Evolutionary conservation across 2,888 invertebrate genomes (phyloP), one percentile per base, ranked within the genome.

Genomic region (Agriopis aurantiaria): DNA sequence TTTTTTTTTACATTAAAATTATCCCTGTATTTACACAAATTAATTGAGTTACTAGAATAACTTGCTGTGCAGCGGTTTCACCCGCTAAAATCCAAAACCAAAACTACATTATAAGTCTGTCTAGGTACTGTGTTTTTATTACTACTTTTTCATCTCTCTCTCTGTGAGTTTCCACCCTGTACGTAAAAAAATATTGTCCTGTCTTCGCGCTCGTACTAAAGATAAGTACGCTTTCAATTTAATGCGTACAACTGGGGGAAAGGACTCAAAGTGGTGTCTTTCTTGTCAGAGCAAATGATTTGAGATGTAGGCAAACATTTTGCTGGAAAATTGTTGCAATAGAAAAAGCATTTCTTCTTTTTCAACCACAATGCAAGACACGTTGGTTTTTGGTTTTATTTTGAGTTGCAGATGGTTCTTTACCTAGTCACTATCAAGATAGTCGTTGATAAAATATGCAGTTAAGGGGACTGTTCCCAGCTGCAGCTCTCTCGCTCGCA

Each of bases 161-260:
- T 46, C 11, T 8, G 70, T 71, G 70, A 45, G 63, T 66, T 59
- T 63, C 17, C 49, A 66, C 58, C 59, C 49, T 58, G 48, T 60
- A 58, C 65, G 68, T 67, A 67, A 68, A 74, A 63, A 74, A 76
- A 76, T 68, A 71, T 64, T 59, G 60, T 59, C 61, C 60, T 56
- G 62, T 71, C 71, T 67, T 66, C 66, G 65, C 72, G 68, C 68
- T 63, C 63, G 57, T 61, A 65, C 58, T 64, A 71, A 55, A 75
- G 72, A 72, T 75, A 77, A 77, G 77, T 73, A 74, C 70, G 73
- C 73, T 73, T 74, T 77, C 72, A 74, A 72, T 77, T 75, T 77
- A 73, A 77, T 72, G 72, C 59, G 66, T 62, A 51, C 60, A 68
- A 72, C 66, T 56, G 63, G 41, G 40, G 64, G 46, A 53, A 52